A percentile compares a stretch with the other conserved stretches of the same genome.
Conservation (phyloP, 2,113 vertebrate species). For the Muntiacus muntjak region DNA sequence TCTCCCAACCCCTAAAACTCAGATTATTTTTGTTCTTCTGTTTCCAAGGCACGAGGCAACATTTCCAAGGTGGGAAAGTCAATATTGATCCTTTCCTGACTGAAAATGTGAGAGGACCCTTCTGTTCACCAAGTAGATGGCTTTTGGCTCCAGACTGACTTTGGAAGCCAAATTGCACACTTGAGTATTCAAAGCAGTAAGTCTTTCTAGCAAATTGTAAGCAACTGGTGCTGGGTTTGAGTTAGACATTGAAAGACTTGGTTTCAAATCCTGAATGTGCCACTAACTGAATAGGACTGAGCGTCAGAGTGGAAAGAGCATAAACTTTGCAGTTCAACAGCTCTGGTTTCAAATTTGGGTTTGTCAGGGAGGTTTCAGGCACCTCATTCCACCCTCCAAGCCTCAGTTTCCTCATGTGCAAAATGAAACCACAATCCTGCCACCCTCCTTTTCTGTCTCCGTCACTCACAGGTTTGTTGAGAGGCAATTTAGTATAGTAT, state of each 20-base stretch:
- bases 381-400: not conserved
- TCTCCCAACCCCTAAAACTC: not conserved
- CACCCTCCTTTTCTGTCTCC: too few relatives aligned
- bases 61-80: not conserved
- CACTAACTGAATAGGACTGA: not conserved
- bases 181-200: not conserved
- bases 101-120: not conserved
- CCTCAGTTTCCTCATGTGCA: not conserved
- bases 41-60: not conserved
- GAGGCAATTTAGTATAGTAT: not conserved
- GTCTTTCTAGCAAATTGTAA: not conserved
- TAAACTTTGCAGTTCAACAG: not conserved
- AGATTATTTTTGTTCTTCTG: not conserved
- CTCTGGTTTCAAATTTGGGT: not conserved
- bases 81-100: not conserved
- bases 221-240: not conserved
- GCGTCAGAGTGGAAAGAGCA: not conserved
- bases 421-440: not conserved
- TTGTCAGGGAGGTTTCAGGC: not conserved
- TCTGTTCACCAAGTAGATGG: not conserved
- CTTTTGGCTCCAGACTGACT: not conserved
- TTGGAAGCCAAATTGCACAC: not conserved
- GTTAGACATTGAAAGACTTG: not conserved
- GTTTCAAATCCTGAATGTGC: not conserved
- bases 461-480: not conserved